Base-by-base conservation (phyloP, 2,888 invertebrate genomes). In the Diarsia mendica region DNA sequence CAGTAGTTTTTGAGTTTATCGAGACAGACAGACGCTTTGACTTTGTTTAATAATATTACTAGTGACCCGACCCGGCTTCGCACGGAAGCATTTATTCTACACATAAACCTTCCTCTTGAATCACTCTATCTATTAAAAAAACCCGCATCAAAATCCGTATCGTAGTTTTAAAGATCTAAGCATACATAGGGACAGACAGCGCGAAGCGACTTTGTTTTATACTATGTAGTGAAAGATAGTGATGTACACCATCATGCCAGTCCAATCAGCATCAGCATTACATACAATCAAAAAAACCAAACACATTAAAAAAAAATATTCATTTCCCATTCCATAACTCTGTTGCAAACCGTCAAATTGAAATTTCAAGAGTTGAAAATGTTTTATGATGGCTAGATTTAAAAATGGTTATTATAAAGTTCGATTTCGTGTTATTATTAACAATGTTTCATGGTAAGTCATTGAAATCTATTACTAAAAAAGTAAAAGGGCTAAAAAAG, bases 261-360 rank as follows among this genome's bases (percentile, higher is more conserved):
- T 18, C 58, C 58, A 60, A 60, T 60, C 58, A 33, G 28, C 28
- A 18, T 33, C 28, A 28, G 18, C 13, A 49, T 53, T n/a, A 5
- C 53, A 13, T 9, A 20, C 18, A 78, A 53, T 66, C 61, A 23
- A 18, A 23, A 80, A n/a, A 74, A 20, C 33, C 1, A 53, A 63
- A 39, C 20, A 33, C 51, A 33, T 60, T 75, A 75, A 65, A 58
- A 64, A 60, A 33, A 46, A 28, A 18, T n/a, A 82, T 63, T 76
- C n/a, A 77, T 79, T 67, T 51, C n/a, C 18, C 9, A 28, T 67
- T 18, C 28, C 67, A 67, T 77, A 20, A 15, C 15, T n/a, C 5
- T 49, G n/a, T 63, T 20, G 33, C 49, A 77, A 33, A 79, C 77
- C 82, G 82, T 48, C 68, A 79, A 79, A 79, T 79, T 82, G 23